Conservation (phyloP, 92 coral and sea anemone genomes). For the Ricordea florida region DNA sequence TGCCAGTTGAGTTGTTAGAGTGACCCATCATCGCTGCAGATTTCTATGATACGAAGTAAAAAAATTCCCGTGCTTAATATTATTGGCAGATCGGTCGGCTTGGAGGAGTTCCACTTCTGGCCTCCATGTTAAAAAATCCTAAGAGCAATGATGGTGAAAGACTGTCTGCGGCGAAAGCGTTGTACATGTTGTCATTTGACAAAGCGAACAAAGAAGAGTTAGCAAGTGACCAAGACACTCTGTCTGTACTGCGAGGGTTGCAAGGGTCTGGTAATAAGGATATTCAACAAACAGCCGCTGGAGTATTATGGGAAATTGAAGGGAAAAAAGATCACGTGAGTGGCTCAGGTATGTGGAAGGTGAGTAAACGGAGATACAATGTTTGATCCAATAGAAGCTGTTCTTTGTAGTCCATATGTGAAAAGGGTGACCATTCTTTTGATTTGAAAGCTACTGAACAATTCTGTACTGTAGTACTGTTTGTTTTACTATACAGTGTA, state of each 20-base stretch:
- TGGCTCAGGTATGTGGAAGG: not conserved
- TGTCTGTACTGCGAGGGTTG: constrained; percentile 36
- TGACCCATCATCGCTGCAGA: too few species aligned
- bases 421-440: too few species aligned
- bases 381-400: too few species aligned
- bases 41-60: too few species aligned
- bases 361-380: too few species aligned
- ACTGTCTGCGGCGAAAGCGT: constrained; percentile 41
- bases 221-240: constrained; percentile 9
- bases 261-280: constrained; percentile 30
- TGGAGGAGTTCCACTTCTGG: constrained; percentile 60
- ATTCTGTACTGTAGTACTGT: too few species aligned
- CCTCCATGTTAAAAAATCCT: constrained; percentile 38
- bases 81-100: constrained; percentile 47
- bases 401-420: too few species aligned
- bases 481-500: too few species aligned
- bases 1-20: too few species aligned
- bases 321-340: constrained; percentile 33
- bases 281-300: constrained; percentile 60
- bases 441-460: too few species aligned
- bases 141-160: constrained; percentile 27
- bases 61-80: not conserved
- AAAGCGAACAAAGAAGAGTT: constrained; percentile 40
- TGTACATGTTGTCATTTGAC: constrained; percentile 74
- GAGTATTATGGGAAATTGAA: constrained; percentile 67